Conservation (phyloP, 2,888 invertebrate genomes). For the Tachystola acroxantha region DNA sequence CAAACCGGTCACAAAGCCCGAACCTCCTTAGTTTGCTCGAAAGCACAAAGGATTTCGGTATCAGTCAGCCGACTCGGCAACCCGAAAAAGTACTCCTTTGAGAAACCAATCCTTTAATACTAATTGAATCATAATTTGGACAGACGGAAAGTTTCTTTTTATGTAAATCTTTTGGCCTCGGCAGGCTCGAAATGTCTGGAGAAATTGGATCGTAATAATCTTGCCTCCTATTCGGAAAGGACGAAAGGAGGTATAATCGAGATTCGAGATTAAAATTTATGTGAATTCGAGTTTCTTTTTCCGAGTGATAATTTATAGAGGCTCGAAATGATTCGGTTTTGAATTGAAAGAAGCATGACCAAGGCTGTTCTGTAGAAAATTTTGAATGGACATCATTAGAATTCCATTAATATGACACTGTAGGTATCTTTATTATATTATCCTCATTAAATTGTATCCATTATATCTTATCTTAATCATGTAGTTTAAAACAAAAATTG, state of each 20-base stretch:
- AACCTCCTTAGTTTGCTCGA: slow-evolving; percentile 67
- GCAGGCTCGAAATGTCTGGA: slow-evolving; percentile 55
- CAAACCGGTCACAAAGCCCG: slow-evolving; percentile 57
- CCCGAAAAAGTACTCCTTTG: slow-evolving; percentile 74
- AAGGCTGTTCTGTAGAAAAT: too few species aligned
- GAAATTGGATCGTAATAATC: slow-evolving; percentile 60
- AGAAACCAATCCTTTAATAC: slow-evolving; percentile 74
- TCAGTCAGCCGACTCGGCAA: slow-evolving; percentile 46
- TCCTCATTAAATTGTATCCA: too few species aligned
- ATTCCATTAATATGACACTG: too few species aligned
- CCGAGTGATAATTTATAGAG: slow-evolving; percentile 21
- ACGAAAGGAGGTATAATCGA: slow-evolving; percentile 44
- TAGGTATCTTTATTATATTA: too few species aligned
- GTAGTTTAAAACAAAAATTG: too few species aligned
- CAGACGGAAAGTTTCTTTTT: slow-evolving; percentile 72
- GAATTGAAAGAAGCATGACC: slow-evolving; percentile 1
- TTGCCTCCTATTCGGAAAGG: slow-evolving; percentile 51
- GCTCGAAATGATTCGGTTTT: slow-evolving; percentile 9
- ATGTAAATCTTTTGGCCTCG: slow-evolving; percentile 69
- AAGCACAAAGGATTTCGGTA: slow-evolving; percentile 65
- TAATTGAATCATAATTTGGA: slow-evolving; percentile 77
- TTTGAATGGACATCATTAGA: too few species aligned
- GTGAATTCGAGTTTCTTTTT: slow-evolving; percentile 33
- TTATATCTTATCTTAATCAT: too few species aligned
- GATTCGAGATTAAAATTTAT: slow-evolving; percentile 55